Evolutionary conservation across 2,888 invertebrate genomes (phyloP).

Genomic region (Catocala nupta): DNA sequence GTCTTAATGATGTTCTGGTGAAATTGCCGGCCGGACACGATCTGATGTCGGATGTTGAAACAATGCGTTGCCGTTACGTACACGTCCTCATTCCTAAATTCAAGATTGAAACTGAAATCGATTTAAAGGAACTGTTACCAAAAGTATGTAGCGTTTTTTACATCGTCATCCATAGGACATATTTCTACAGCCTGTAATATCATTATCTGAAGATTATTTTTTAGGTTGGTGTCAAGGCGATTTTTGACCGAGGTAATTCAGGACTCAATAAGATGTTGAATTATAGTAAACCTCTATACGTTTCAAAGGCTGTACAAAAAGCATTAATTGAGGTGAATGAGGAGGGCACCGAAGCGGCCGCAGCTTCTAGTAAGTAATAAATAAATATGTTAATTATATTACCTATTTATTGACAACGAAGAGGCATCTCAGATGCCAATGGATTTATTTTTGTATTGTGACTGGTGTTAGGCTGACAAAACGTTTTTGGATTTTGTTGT

Average conservation of each 20-base stretch:
- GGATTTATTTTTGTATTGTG: too few relatives aligned
- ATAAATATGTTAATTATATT: too few relatives aligned
- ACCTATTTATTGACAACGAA: too few relatives aligned
- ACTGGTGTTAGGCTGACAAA: too few relatives aligned
- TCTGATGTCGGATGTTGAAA: constrained; percentile 83
- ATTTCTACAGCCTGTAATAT: neutral
- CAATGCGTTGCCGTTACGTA: constrained; percentile 86
- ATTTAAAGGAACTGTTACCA: constrained; percentile 88
- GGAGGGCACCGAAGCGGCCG: constrained; percentile 95
- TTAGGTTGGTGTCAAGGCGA: constrained; percentile 90
- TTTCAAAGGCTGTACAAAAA: constrained; percentile 93
- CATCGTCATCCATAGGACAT: too few relatives aligned
- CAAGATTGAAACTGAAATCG: constrained; percentile 91
- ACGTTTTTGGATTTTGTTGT: too few relatives aligned
- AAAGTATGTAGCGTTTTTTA: constrained; percentile 33
- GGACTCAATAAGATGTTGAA: constrained; percentile 90
- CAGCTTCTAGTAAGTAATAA: constrained; percentile 91
- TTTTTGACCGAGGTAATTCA: constrained; percentile 87
- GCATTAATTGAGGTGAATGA: constrained; percentile 95
- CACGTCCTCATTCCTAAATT: constrained; percentile 92
- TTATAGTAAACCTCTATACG: constrained; percentile 78
- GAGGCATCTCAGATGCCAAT: too few relatives aligned
- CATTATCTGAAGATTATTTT: constrained; percentile 23
- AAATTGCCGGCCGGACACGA: constrained; percentile 85
- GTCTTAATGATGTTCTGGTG: constrained; percentile 88